phyloP scores from a whole-genome alignment of 2,888 invertebrate genomes.

The Eupithecia inturbata region DNA sequence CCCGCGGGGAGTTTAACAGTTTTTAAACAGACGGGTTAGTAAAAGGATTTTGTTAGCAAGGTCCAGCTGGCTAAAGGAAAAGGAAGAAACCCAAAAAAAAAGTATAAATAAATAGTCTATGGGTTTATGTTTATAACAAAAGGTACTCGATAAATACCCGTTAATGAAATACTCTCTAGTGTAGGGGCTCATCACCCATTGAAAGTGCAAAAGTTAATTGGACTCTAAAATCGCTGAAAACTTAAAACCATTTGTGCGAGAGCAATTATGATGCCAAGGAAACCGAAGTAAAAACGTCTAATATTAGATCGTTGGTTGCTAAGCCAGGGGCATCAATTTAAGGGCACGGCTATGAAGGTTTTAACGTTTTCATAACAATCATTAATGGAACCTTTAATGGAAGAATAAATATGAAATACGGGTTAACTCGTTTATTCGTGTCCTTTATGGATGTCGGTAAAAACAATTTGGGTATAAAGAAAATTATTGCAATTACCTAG shows the following conservation, averaged over 20 bases:
- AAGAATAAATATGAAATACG: slow-evolving; percentile 4
- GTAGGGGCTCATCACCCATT: background rate
- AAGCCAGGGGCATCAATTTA: slow-evolving; percentile 9
- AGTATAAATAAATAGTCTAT: background rate
- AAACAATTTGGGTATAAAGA: background rate
- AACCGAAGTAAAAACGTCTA: slow-evolving; percentile 6
- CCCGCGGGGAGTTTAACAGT: background rate
- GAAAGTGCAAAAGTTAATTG: slow-evolving; percentile 6
- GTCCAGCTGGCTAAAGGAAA: background rate
- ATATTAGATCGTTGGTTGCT: slow-evolving; percentile 12
- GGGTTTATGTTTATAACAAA: too few relatives aligned
- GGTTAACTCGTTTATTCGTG: background rate
- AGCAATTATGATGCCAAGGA: background rate
- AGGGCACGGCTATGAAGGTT: background rate
- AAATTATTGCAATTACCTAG: background rate
- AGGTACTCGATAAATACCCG: too few relatives aligned
- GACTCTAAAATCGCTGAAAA: background rate
- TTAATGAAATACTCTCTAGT: too few relatives aligned
- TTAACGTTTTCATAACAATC: slow-evolving; percentile 1
- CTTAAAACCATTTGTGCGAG: background rate
- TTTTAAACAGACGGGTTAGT: background rate
- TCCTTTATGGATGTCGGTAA: background rate
- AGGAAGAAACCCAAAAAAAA: background rate
- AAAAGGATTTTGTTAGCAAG: background rate
- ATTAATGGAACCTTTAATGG: background rate